A percentile compares a stretch with the other conserved stretches of the same genome.
These are phyloP conservation scores for Gordius sp. DNA, from an alignment of 2,888 invertebrate species.

Conservation along the genomic window DNA sequence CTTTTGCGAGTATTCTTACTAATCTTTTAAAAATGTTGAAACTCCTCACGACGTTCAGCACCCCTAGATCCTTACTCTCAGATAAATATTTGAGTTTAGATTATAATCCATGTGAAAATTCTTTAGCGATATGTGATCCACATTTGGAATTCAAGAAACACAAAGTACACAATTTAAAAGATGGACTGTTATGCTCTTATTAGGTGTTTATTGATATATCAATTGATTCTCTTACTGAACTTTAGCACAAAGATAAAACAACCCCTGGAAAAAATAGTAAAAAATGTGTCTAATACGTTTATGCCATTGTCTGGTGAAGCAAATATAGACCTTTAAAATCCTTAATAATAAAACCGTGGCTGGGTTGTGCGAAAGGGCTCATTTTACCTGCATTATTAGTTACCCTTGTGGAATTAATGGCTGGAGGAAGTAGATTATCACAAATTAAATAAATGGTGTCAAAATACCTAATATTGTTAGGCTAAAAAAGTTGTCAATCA, in stretches of 20 bases:
- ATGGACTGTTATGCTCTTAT: slow-evolving; percentile 71
- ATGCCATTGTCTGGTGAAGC: too few species aligned
- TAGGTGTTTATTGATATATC: slow-evolving; percentile 72
- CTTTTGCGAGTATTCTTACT: neutral
- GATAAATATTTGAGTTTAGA: slow-evolving; percentile 48
- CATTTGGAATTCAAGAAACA: too few species aligned
- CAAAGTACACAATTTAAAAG: slow-evolving; percentile 27
- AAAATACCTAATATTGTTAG: slow-evolving; percentile 65
- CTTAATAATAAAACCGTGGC: slow-evolving; percentile 1
- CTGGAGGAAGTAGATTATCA: slow-evolving; percentile 86
- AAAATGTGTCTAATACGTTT: too few species aligned
- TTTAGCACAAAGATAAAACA: neutral
- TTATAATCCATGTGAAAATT: slow-evolving; percentile 71
- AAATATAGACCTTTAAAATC: neutral
- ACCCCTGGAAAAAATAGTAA: neutral
- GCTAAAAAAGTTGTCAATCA: slow-evolving; percentile 65
- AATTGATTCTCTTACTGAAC: slow-evolving; percentile 39
- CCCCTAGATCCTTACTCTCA: neutral
- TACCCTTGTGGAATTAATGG: slow-evolving; percentile 43
- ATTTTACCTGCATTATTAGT: slow-evolving; percentile 22
- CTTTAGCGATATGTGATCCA: too few species aligned
- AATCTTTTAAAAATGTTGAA: neutral
- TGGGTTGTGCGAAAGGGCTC: slow-evolving; percentile 11
- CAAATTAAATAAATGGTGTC: slow-evolving; percentile 90
- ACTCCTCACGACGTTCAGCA: neutral